Percentiles rank a stretch among this genome's conserved stretches.
These are phyloP conservation scores for Halesus radiatus DNA, from an alignment of 1,140 invertebrate genomes.

Conservation along the genomic window DNA sequence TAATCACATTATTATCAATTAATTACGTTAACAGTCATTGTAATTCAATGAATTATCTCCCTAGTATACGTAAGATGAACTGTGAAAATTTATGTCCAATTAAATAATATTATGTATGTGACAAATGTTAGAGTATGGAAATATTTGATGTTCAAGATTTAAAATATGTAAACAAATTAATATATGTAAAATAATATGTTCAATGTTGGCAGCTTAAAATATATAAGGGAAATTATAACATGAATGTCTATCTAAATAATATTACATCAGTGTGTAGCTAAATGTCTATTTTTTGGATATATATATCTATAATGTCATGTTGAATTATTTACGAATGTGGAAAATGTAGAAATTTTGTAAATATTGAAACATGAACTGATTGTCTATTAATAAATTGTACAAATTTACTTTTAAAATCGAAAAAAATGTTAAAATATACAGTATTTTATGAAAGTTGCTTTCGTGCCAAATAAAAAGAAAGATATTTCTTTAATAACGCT, in stretches of 20 bases:
- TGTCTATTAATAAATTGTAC: slow-evolving; percentile 44
- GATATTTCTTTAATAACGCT: slow-evolving; percentile 18
- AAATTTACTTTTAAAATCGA: slow-evolving; percentile 21
- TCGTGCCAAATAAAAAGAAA: slow-evolving; percentile 27
- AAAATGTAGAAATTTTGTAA: slow-evolving; percentile 31
- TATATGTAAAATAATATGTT: slow-evolving; percentile 10
- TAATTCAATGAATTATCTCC: too few relatives aligned
- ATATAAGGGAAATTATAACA: background rate
- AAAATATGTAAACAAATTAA: background rate
- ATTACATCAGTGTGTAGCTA: slow-evolving; percentile 40
- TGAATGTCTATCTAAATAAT: slow-evolving; percentile 27
- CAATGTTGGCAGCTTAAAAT: background rate
- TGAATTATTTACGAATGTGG: slow-evolving; percentile 14
- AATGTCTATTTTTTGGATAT: slow-evolving; percentile 51
- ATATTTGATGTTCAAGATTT: slow-evolving; percentile 2
- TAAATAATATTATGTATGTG: background rate
- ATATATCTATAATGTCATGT: slow-evolving; percentile 36
- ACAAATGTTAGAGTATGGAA: background rate
- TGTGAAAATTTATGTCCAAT: slow-evolving; percentile 40
- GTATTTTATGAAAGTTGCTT: slow-evolving; percentile 36
- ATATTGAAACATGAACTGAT: slow-evolving; percentile 45
- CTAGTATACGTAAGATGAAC: slow-evolving; percentile 43
- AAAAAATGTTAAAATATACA: background rate
- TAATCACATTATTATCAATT: too few relatives aligned
- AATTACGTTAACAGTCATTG: too few relatives aligned